Evolutionary conservation across 2,888 invertebrate genomes (phyloP).

Genomic region (Cataglyphis albicans): DNA sequence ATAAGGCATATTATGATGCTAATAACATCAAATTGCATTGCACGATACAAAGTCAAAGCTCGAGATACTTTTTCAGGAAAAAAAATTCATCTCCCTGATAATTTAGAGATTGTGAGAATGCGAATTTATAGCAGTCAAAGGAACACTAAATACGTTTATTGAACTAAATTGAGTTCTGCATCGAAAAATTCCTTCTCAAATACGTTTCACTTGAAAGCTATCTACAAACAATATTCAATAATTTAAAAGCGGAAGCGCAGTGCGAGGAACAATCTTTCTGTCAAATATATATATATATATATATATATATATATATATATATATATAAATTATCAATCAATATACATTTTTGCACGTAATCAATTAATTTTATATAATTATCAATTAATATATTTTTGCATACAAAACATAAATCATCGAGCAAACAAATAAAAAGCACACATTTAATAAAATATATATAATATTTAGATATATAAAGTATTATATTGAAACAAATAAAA

Average conservation of each 20-base stretch:
- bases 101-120: conserved; percentile 1
- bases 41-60: background rate
- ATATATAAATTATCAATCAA: background rate
- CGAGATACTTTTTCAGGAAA: background rate
- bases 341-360: too few relatives aligned
- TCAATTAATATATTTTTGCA: conserved; percentile 3
- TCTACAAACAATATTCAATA: background rate
- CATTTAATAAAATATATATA: background rate
- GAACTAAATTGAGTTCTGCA: conserved; percentile 26
- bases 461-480: background rate
- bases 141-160: conserved; percentile 33
- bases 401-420: background rate
- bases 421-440: background rate
- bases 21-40: background rate
- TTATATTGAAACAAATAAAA: background rate
- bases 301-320: conserved; percentile 54
- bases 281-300: conserved; percentile 50
- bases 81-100: background rate
- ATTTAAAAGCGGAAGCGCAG: conserved; percentile 16
- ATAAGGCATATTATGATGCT: background rate
- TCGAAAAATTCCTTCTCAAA: conserved; percentile 51
- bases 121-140: conserved; percentile 19
- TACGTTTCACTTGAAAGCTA: conserved; percentile 36
- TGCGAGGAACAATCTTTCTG: background rate
- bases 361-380: background rate